A percentile compares a stretch with the other conserved stretches of the same genome.
phyloP scores from a whole-genome alignment of 2,797 vertebrate species.

The Coluber constrictor region DNA sequence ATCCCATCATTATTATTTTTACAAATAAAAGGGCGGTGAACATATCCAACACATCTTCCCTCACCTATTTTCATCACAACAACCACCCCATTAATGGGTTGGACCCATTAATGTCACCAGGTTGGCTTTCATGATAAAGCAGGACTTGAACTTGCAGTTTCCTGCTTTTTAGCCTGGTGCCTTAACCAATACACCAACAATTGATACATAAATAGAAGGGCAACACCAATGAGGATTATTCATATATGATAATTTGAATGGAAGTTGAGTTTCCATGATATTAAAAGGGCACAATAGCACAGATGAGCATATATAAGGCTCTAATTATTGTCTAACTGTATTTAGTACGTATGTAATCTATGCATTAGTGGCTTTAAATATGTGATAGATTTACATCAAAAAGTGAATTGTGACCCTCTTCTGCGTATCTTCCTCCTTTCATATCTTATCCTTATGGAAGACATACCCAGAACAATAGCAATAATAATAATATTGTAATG shows the following conservation, averaged over 20 bases:
- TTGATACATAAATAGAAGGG: neutral
- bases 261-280: neutral
- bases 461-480: neutral
- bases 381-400: neutral
- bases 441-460: neutral
- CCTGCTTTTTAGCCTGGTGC: no score
- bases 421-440: neutral
- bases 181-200: no score
- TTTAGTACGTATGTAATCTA: neutral
- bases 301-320: neutral
- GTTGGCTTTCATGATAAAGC: no score
- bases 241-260: neutral
- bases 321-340: neutral
- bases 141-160: no score
- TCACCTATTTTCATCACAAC: neutral
- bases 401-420: neutral
- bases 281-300: neutral
- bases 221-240: neutral
- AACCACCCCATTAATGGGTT: neutral
- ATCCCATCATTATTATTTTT: neutral
- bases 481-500: neutral
- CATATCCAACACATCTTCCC: neutral
- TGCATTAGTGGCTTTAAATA: neutral
- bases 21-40: neutral
- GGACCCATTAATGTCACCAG: no score